These are phyloP conservation scores for Sussaba pulchella DNA, from an alignment of 2,888 invertebrate species.

Conservation along the genomic window DNA sequence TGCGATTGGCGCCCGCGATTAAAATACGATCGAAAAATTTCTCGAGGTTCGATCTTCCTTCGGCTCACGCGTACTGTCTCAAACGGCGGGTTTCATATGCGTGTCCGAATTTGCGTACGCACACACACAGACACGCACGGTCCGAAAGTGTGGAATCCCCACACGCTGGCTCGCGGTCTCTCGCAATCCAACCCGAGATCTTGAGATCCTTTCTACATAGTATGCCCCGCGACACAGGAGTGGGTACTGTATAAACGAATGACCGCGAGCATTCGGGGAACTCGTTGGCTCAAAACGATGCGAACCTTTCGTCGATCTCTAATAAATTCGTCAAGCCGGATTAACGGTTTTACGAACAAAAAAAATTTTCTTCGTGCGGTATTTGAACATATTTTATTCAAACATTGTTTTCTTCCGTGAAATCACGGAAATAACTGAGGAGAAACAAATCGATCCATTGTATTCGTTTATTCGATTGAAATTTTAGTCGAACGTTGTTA, in stretches of 20 bases:
- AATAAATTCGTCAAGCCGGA: conserved; percentile 28
- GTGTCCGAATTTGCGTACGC: neutral
- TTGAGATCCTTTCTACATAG: conserved; percentile 23
- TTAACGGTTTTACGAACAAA: conserved; percentile 23
- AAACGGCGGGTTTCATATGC: neutral
- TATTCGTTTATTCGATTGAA: no score
- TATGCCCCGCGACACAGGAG: neutral
- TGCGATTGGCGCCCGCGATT: conserved; percentile 67
- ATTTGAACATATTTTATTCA: no score
- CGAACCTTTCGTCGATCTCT: conserved; percentile 23
- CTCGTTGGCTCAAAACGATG: conserved; percentile 18
- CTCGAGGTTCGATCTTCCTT: conserved; percentile 46
- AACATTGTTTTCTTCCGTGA: neutral
- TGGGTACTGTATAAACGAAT: conserved; percentile 18
- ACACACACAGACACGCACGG: neutral
- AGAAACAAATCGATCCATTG: no score
- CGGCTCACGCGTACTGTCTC: neutral
- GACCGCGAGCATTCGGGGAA: conserved; percentile 19
- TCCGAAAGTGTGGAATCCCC: conserved; percentile 18
- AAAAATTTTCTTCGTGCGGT: no score
- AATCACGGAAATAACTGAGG: no score
- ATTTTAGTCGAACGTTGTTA: no score
- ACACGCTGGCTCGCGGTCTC: conserved; percentile 10
- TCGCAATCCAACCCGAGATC: conserved; percentile 43
- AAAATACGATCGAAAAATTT: conserved; percentile 67